Base-by-base conservation (phyloP, 2,113 vertebrate genomes). In the Mugil cephalus region DNA sequence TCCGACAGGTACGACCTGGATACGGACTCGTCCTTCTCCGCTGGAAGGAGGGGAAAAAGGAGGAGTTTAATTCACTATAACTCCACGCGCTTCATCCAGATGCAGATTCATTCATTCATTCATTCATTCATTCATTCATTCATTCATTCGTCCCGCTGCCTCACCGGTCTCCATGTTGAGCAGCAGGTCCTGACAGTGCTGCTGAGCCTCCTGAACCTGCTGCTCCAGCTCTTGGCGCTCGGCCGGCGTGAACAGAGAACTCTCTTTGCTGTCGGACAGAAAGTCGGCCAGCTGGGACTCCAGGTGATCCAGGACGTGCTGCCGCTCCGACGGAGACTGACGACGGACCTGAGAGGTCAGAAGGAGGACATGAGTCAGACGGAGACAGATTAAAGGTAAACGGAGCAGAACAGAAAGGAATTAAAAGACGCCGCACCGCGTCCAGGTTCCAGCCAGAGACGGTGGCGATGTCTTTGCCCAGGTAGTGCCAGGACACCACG, bases 401-500 rank as follows among this genome's bases (percentile, higher is more conserved):
- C 24, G n/a, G n/a, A n/a, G n/a, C n/a, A 30, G 24, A 30, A 30
- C 24, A 18, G 24, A 14, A 10, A 3, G n/a, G 0, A 7, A 1
- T 13, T 2, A 1, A n/a, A 4, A 2, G 50, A 18, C 35, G 6
- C 46, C 83, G 87, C 75, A 99, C 98, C 89, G 94, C 95, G 67
- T 99, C 96, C 85, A 96, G 77, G 73, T 87, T 96, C 97, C 98
- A 99, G 38, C 93, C 94, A 3, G 96, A 96, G 62, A 98, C 91
- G 17, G 94, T 83, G 45, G 95, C 76, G 46, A 98, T 89, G 88
- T 98, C 97, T 88, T 98, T 99, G 42, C 93, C 89, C 82, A 99
- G 90, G 81, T 98, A 99, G 72, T 99, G 94, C 96, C 97, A 99
- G 56, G 97, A 97, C 45, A 99, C 96, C 62, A 99, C 95, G 52